phyloP scores from a whole-genome alignment of 2,113 vertebrate species.

The Astatotilapia flaviijosephi region DNA sequence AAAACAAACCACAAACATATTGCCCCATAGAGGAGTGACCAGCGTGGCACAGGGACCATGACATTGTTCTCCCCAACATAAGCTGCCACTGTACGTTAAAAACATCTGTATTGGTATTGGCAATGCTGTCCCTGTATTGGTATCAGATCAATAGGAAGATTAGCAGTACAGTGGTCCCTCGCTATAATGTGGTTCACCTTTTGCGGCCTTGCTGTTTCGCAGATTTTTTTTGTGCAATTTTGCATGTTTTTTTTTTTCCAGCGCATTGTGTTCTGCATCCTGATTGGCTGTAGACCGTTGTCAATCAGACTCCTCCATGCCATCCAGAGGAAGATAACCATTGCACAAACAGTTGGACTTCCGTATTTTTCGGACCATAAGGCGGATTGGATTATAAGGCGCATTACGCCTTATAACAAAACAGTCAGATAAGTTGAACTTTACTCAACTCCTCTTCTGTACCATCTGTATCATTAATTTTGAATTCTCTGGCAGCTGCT shows the following conservation, averaged over 20 bases:
- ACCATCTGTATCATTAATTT: neutral
- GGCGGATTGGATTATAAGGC: neutral
- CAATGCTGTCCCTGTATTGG: neutral
- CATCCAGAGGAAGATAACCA: neutral
- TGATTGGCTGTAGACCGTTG: neutral
- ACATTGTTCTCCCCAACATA: neutral
- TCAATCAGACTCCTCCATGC: neutral
- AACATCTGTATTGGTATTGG: neutral
- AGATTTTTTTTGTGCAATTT: neutral
- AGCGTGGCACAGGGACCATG: no score
- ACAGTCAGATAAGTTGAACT: neutral
- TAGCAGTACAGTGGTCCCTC: neutral
- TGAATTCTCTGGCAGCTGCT: neutral
- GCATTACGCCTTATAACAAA: neutral
- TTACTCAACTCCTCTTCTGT: neutral
- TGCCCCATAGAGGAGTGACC: no score
- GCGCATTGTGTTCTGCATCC: neutral
- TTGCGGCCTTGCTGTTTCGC: fast-evolving
- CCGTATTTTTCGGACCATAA: neutral
- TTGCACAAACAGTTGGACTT: neutral
- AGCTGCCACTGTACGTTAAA: neutral
- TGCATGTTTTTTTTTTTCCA: fast-evolving
- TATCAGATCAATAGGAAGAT: neutral
- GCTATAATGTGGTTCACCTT: neutral
- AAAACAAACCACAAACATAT: no score